Percentiles rank a stretch among this genome's conserved stretches.
phyloP scores from a whole-genome alignment of 2,888 invertebrate genomes.

The Tetanocera ferruginea region DNA sequence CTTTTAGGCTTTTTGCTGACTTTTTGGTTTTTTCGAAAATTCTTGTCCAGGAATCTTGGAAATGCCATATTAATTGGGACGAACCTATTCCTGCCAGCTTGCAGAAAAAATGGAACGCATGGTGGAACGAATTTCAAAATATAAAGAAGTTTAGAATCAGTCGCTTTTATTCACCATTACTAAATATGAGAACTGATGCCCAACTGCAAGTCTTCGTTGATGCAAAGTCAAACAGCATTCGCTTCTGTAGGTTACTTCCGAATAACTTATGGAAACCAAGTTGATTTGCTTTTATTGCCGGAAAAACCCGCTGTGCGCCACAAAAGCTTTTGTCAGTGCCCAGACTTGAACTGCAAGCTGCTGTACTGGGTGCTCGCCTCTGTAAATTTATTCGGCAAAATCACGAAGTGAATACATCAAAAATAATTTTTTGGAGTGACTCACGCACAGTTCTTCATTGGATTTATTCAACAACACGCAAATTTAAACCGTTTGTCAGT shows the following conservation, averaged over 20 bases:
- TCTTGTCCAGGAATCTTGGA: conserved; percentile 41
- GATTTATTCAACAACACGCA: no score
- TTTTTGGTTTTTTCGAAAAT: conserved; percentile 45
- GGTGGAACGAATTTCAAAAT: conserved; percentile 22
- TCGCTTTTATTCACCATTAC: neutral
- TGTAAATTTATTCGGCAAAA: conserved; percentile 16
- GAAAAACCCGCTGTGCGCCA: conserved; percentile 36
- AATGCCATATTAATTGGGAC: conserved; percentile 40
- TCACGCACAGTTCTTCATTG: no score
- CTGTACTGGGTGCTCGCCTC: conserved; percentile 39
- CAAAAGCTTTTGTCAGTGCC: conserved; percentile 40
- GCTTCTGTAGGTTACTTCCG: conserved; percentile 34
- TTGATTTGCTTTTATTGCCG: conserved; percentile 33
- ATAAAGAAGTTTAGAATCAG: neutral
- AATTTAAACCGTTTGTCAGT: conserved; percentile 50
- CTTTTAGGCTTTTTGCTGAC: conserved; percentile 40
- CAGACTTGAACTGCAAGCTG: conserved; percentile 43
- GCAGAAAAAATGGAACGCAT: neutral
- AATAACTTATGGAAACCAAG: neutral
- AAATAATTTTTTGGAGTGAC: no score
- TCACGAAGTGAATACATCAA: conserved; percentile 30
- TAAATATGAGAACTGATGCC: neutral
- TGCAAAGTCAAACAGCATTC: no score
- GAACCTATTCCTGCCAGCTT: conserved; percentile 35
- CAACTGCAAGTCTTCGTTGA: neutral